Base-by-base conservation (phyloP, 2,797 vertebrate genomes). In the Erethizon dorsatum region DNA sequence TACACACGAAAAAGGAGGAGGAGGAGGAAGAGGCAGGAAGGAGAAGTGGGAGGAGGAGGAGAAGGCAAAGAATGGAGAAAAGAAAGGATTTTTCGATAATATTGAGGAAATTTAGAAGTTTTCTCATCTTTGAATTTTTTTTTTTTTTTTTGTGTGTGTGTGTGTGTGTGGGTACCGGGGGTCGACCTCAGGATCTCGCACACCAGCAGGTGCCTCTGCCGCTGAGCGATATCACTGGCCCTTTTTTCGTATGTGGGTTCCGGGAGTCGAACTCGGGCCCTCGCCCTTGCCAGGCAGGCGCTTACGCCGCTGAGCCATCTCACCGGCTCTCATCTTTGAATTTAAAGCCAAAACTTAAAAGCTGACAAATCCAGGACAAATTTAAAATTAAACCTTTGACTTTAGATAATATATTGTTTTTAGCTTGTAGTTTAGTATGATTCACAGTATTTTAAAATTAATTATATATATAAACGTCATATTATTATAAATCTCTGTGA, bases 381-480 rank as follows among this genome's bases (percentile, higher is more conserved):
- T 82, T 93, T 61, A 97, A 89, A 97, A 37, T 89, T 41, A 83
- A 83, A n/a, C 37, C 22, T 91, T 61, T 20, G 6, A 22, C 26
- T 86, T 91, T 45, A 56, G 18, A 3, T 17, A 41, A 2, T 75
- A 15, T 28, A 10, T 57, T 85, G 15, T 69, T 67, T 92, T 88
- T 52, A 83, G 61, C 82, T 59, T 79, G 7, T 69, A 57, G 45
- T 37, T 54, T 61, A 18, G 33, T 22, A 0, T 59, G 65, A 91
- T 59, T 94, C 63, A 59, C 18, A 54, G 31, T 28, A 47, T 57
- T 13, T n/a, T 65, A 59, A 91, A 47, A 52, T 56, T 57, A 22
- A 67, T 52, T 79, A 79, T 45, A 33, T 9, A 56, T 26, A 14
- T 54, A 45, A 57, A n/a, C 5, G 41, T 33, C 33, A 31, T 9